A percentile compares a stretch with the other conserved stretches of the same genome.
Evolutionary conservation across 1,140 invertebrate species (phyloP).

Genomic region (Psilanteris sp.): DNA sequence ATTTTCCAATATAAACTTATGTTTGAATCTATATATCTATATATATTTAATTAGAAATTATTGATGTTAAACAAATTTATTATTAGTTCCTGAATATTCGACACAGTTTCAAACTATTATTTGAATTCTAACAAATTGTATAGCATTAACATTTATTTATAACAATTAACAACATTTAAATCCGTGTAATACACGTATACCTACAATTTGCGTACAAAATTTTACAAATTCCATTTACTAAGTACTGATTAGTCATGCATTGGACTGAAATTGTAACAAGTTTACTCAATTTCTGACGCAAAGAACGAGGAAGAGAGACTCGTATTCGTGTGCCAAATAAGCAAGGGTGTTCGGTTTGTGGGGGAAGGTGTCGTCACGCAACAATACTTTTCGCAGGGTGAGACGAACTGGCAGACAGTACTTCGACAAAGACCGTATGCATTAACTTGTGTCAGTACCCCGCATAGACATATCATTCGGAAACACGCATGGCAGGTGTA

Average conservation of each 20-base stretch:
- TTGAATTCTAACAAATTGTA: too few species aligned
- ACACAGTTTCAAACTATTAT: too few species aligned
- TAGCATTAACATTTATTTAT: too few species aligned
- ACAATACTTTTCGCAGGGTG: conserved; percentile 73
- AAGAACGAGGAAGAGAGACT: conserved; percentile 21
- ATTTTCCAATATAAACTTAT: too few species aligned
- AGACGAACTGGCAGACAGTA: conserved; percentile 55
- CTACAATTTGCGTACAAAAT: too few species aligned
- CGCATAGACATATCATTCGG: conserved; percentile 75
- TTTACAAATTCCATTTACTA: conserved; percentile 7
- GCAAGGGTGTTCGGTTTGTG: conserved; percentile 47
- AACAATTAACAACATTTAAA: too few species aligned
- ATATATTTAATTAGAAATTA: too few species aligned
- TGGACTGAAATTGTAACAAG: conserved; percentile 22
- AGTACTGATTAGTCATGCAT: conserved; percentile 13
- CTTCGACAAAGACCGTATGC: conserved; percentile 58
- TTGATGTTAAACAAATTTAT: too few species aligned
- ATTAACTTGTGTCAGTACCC: conserved; percentile 68
- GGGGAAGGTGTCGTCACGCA: conserved; percentile 75
- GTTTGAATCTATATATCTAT: too few species aligned
- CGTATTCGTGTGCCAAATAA: conserved; percentile 48
- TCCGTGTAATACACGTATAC: too few species aligned
- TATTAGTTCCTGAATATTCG: too few species aligned
- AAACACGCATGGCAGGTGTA: conserved; percentile 79
- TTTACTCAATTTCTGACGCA: conserved; percentile 31